These are phyloP conservation scores for Cyprinodon diabolis DNA, from an alignment of 2,797 vertebrate genomes.

Conservation along the genomic window DNA sequence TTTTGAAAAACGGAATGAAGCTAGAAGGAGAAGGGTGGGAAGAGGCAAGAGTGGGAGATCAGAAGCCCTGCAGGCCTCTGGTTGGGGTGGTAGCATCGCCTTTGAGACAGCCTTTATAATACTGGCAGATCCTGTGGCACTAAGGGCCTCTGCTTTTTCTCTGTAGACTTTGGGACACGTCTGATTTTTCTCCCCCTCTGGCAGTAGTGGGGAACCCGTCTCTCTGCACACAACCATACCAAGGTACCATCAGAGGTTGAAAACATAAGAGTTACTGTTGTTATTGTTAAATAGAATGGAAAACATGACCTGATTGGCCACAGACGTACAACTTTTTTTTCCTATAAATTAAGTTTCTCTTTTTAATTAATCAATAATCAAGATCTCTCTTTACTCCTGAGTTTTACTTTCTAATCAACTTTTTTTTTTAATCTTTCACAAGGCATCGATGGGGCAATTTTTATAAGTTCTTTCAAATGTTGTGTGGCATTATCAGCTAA, in stretches of 20 bases:
- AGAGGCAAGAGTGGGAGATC: slow-evolving; percentile 53
- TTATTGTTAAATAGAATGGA: not conserved
- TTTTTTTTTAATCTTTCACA: slow-evolving; percentile 47
- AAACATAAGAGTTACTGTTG: not conserved
- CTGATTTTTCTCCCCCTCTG: slow-evolving; percentile 49
- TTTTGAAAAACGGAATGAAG: slow-evolving; percentile 48
- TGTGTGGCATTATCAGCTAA: not conserved
- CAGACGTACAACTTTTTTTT: not conserved
- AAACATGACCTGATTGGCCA: slow-evolving; percentile 33
- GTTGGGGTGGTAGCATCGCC: slow-evolving; percentile 62
- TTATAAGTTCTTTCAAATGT: slow-evolving; percentile 35
- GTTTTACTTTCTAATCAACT: slow-evolving; percentile 49
- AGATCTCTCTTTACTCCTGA: slow-evolving; percentile 24
- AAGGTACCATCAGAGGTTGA: slow-evolving; percentile 48
- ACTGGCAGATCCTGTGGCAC: slow-evolving; percentile 58
- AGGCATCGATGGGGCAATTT: slow-evolving; percentile 11
- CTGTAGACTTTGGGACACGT: slow-evolving; percentile 51
- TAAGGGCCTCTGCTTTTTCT: slow-evolving; percentile 42
- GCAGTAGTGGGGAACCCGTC: slow-evolving; percentile 25
- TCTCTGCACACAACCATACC: slow-evolving; percentile 11
- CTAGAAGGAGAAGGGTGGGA: not conserved
- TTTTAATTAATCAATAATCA: slow-evolving; percentile 44
- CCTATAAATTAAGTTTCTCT: not conserved
- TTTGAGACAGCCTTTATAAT: slow-evolving; percentile 75
- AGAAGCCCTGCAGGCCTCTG: slow-evolving; percentile 63